A percentile compares a stretch with the other conserved stretches of the same genome.
These are phyloP conservation scores for Lemur catta DNA, from an alignment of 2,797 vertebrate genomes.

Conservation along the genomic window DNA sequence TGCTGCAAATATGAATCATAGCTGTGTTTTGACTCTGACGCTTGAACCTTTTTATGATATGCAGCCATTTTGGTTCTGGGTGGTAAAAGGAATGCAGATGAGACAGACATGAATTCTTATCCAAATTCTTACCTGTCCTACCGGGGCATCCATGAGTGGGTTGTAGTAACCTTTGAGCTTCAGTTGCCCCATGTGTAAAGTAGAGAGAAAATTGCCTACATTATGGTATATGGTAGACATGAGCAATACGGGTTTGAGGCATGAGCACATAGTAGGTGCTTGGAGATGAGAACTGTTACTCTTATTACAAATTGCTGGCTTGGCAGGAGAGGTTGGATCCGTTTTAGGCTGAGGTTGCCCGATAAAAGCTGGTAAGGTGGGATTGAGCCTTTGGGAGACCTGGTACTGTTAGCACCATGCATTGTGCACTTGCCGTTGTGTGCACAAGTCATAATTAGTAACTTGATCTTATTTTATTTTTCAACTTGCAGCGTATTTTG, in stretches of 20 bases:
- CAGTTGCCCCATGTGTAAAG: neutral
- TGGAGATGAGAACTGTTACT: neutral
- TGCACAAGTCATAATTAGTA: slow-evolving; percentile 67
- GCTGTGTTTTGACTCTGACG: slow-evolving; percentile 15
- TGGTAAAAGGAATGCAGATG: neutral
- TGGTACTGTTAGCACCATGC: neutral
- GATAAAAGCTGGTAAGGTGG: neutral
- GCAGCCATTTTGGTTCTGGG: neutral
- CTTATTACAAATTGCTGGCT: neutral
- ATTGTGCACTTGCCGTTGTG: neutral
- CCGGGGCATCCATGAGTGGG: neutral
- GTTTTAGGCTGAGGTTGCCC: neutral
- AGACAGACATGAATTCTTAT: neutral
- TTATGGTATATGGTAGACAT: neutral
- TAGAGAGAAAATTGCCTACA: neutral
- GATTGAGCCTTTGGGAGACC: slow-evolving; percentile 13
- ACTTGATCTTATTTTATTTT: slow-evolving; percentile 73
- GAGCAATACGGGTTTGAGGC: neutral
- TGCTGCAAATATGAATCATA: neutral
- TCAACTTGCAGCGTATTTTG: slow-evolving; percentile 93
- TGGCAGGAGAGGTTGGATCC: neutral
- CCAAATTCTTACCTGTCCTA: neutral
- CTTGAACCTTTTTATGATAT: slow-evolving; percentile 1
- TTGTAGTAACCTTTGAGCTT: neutral
- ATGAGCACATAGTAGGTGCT: neutral